Base-by-base conservation (phyloP, 2,797 vertebrate genomes). In the Danio jaintianensis region DNA sequence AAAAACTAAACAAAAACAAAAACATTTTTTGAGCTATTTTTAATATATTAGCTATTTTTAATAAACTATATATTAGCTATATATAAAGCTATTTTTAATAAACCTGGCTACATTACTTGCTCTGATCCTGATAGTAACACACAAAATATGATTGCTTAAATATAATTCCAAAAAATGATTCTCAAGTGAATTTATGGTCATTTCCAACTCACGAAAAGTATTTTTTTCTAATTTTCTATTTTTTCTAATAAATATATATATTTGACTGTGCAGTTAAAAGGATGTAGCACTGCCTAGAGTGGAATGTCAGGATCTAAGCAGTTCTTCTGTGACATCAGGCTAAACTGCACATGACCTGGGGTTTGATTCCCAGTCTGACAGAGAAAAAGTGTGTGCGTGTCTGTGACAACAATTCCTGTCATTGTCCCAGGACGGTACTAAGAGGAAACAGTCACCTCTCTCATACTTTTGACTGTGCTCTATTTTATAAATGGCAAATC, bases 261-360 rank as follows among this genome's bases (percentile, higher is more conserved):
- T 16, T 48, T 50, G 47, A 48, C 64, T 10, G 7, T 18, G 20
- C 13, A 29, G 13, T 48, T 29, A 48, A 68, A 50, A 10, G 13
- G 13, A 47, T 50, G 7, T 50, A 68, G 66, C 22, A 15, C 18
- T 10, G 16, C 48, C 47, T 53, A 29, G 16, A 59, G 18, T 59
- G 73, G 82, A 86, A 82, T 82, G 76, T 86, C 79, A 82, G 63
- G 77, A 80, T 64, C 80, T 77, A 74, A 86, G 82, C 76, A 78
- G 12, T 86, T 86, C 56, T 77, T 56, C 70, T 62, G 62, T 48
- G 47, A 76, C 67, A 76, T 71, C 75, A 70, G 68, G 58, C 66
- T 58, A 36, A 64, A 66, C 13, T 47, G 69, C 82, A 82, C 79
- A 78, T 82, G 68, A 77, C 50, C 36, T 1, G 1, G 29, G 68